Percentiles rank a stretch among this genome's conserved stretches.
These are phyloP conservation scores for Lasioglossum albipes DNA, from an alignment of 1,140 invertebrate species.

Conservation along the genomic window DNA sequence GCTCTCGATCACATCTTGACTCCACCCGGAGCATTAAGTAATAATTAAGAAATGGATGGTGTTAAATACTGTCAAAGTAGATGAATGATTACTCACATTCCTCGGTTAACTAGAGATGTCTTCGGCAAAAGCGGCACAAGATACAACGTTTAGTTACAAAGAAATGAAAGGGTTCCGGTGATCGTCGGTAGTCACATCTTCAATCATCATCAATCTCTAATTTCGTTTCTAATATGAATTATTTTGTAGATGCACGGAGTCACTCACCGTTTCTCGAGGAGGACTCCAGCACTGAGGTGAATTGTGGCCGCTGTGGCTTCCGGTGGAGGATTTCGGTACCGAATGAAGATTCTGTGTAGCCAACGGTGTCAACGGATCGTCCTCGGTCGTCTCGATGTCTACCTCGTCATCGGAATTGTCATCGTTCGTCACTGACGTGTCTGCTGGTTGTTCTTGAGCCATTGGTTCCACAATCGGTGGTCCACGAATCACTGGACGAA, in stretches of 20 bases:
- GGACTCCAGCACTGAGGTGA: conserved; percentile 78
- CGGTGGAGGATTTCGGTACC: conserved; percentile 69
- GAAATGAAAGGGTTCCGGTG: too few species aligned
- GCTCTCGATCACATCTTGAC: too few species aligned
- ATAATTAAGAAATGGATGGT: too few species aligned
- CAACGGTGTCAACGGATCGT: conserved; percentile 65
- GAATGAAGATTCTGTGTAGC: conserved; percentile 66
- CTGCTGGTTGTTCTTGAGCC: conserved; percentile 51
- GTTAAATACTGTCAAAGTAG: not conserved
- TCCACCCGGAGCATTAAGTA: too few species aligned
- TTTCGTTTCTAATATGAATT: too few species aligned
- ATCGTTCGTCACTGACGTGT: conserved; percentile 59
- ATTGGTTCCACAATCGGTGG: conserved; percentile 66
- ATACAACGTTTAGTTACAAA: too few species aligned
- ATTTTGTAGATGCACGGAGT: too few species aligned
- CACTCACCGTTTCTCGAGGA: conserved; percentile 76
- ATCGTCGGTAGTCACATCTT: too few species aligned
- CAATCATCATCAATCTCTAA: too few species aligned
- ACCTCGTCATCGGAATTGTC: conserved; percentile 76
- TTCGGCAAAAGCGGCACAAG: too few species aligned
- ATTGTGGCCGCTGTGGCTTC: conserved; percentile 72
- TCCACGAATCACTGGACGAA: conserved; percentile 82
- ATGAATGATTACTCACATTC: too few species aligned
- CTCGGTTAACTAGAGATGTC: too few species aligned
- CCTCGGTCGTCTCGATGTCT: conserved; percentile 78